These are phyloP conservation scores for Archegozetes longisetosus DNA, from an alignment of 1,140 invertebrate genomes.

Conservation along the genomic window DNA sequence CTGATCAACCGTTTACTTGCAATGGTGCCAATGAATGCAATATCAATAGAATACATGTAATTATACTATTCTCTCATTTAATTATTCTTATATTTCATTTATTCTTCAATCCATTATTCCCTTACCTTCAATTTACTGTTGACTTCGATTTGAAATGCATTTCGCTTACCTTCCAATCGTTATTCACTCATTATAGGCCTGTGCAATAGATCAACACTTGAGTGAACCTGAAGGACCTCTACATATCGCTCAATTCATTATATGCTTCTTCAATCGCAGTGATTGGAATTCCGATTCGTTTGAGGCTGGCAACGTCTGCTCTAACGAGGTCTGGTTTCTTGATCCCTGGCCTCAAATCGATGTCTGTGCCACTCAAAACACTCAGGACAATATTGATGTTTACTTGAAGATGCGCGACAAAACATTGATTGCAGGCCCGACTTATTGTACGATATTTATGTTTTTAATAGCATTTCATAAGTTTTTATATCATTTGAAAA, in stretches of 20 bases:
- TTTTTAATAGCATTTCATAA: not conserved
- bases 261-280: slow-evolving; percentile 9
- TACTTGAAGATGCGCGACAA: slow-evolving; percentile 9
- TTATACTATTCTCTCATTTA: no score
- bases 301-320: not conserved
- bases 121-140: no score
- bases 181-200: no score
- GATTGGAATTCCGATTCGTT: not conserved
- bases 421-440: not conserved
- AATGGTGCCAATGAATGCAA: slow-evolving; percentile 7
- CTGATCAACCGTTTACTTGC: slow-evolving; percentile 7
- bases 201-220: slow-evolving; percentile 7
- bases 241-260: slow-evolving; percentile 7
- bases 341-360: slow-evolving; percentile 7
- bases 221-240: not conserved
- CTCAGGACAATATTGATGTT: not conserved
- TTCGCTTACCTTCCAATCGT: no score
- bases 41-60: slow-evolving; percentile 13
- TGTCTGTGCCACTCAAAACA: not conserved
- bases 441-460: not conserved
- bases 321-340: not conserved
- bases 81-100: no score
- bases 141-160: no score
- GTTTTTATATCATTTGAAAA: no score
- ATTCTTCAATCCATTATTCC: no score